phyloP scores from a whole-genome alignment of 2,113 vertebrate species.

The cat (Felis catus) region F.catus_Fca126_mat1.0 CM031419.1:74780001-74780500 shows the following conservation, averaged over 20 bases:
- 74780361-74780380: background rate
- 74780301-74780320: background rate
- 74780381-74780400: background rate
- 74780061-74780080: slow-evolving; percentile 87
- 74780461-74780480: background rate
- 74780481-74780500: background rate
- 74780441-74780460: background rate
- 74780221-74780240: slow-evolving; percentile 6
- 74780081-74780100: slow-evolving; percentile 89
- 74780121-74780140: slow-evolving; percentile 87
- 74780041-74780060: slow-evolving; percentile 85
- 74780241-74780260: background rate
- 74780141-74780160: slow-evolving; percentile 89
- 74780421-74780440: background rate
- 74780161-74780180: slow-evolving; percentile 57
- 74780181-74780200: background rate
- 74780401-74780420: background rate
- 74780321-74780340: background rate
- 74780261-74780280: slow-evolving; percentile 3
- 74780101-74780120: slow-evolving; percentile 93
- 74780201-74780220: background rate
- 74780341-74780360: background rate
- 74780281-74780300: background rate
- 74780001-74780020: background rate
- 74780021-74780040: background rate